A percentile compares a stretch with the other conserved stretches of the same genome.
Conservation (phyloP, 2,797 vertebrate genomes). For the Leontocebus nigricollis region DNA sequence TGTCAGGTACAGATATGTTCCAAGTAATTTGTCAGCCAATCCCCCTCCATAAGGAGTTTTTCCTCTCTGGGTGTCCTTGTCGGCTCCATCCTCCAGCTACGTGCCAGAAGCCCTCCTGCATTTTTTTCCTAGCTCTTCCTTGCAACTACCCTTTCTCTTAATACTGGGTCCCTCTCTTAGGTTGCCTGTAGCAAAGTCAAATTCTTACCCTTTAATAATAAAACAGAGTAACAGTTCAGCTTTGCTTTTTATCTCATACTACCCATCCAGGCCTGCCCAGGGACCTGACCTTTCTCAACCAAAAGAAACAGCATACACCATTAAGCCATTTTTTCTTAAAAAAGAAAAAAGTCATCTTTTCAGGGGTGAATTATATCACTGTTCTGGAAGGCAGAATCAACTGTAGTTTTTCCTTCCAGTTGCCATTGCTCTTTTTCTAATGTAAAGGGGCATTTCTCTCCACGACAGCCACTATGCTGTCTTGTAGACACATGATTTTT, state of each 20-base stretch:
- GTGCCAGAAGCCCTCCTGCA: not conserved
- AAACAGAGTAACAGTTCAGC: not conserved
- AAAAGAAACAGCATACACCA: not conserved
- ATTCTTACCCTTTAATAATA: not conserved
- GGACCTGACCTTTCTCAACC: not conserved
- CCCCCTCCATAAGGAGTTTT: not conserved
- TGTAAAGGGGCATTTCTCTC: not conserved
- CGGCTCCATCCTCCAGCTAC: not conserved
- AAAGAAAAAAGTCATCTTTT: not conserved
- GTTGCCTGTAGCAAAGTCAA: not conserved
- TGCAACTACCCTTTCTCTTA: not conserved
- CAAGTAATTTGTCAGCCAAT: not conserved
- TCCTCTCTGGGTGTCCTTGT: not conserved
- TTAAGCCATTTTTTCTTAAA: not conserved
- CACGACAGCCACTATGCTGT: rapidly evolving
- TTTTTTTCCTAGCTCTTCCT: not conserved
- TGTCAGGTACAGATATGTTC: not conserved
- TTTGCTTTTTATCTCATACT: not conserved
- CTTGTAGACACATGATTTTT: not conserved
- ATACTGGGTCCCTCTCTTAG: not conserved
- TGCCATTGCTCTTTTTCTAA: not conserved
- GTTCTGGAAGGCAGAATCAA: not conserved
- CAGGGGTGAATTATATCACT: not conserved
- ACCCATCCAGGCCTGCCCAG: not conserved
- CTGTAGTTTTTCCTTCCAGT: not conserved